Evolutionary conservation across 2,797 vertebrate species (phyloP), one percentile per base, ranked within the genome.

Genomic region (Apogon hyalosoma): DNA sequence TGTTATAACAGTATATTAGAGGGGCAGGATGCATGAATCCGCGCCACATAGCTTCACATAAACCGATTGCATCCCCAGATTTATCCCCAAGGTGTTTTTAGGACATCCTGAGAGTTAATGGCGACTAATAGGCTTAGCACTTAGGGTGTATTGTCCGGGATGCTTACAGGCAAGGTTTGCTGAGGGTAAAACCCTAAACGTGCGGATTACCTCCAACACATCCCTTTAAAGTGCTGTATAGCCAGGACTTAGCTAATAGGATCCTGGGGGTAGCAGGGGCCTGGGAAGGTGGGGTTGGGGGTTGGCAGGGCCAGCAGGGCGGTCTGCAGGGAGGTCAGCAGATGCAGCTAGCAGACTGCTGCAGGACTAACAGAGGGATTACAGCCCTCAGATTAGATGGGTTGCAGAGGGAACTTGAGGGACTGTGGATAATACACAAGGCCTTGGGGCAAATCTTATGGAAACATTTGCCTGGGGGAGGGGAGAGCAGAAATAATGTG

Each of bases 111-210:
- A 90, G 79, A 91, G 94, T 93, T 97, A 94, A 96, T 95, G 93
- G 95, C 90, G 78, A 88, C 92, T 95, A 96, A 97, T 95, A 96
- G 94, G 97, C 95, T 98, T 97, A 97, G 94, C 94, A 93, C 95
- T 94, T 88, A 87, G 88, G 93, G 93, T 95, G 95, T 95, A 93
- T 95, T 94, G 93, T 91, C 93, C 94, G 71, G 87, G 91, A 95
- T 97, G 94, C 95, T 98, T 97, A 95, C 94, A 91, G 93, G 93
- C 93, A 94, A 95, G 95, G 97, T 96, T 97, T 98, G 94, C 93
- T 97, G 94, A 97, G 96, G 97, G 95, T 98, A 98, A 98, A 95
- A 95, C 95, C 91, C 94, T 96, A 94, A 97, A 96, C 94, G 92
- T 86, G 86, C 80, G 92, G 97, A 98, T 98, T 98, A 98, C 94